A percentile compares a stretch with the other conserved stretches of the same genome.
phyloP scores from a whole-genome alignment of 2,888 invertebrate species.

The Smittia sp. region DNA sequence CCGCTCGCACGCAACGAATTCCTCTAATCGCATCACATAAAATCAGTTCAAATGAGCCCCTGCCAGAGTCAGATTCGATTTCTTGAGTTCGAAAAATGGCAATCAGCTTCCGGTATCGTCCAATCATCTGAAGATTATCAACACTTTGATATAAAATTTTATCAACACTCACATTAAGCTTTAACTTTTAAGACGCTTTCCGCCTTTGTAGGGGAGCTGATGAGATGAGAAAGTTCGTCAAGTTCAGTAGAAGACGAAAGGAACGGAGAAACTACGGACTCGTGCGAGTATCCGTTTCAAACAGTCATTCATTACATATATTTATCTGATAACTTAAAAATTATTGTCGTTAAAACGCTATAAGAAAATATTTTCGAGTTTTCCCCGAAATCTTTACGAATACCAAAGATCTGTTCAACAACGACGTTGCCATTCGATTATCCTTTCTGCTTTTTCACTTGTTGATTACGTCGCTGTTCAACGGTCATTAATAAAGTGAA shows the following conservation, averaged over 20 bases:
- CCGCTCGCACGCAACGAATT: too few relatives aligned
- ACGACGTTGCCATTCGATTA: too few relatives aligned
- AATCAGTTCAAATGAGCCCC: background rate
- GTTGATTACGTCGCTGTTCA: too few relatives aligned
- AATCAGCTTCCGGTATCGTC: too few relatives aligned
- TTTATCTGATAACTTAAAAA: slow-evolving; percentile 31
- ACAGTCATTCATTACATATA: background rate
- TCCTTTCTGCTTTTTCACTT: too few relatives aligned
- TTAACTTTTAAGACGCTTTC: background rate
- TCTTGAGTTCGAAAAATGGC: background rate
- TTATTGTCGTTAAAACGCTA: slow-evolving; percentile 32
- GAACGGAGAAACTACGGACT: background rate
- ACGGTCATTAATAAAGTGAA: too few relatives aligned
- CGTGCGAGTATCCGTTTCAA: background rate
- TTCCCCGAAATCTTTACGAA: too few relatives aligned
- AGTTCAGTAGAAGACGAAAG: background rate
- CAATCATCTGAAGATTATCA: too few relatives aligned
- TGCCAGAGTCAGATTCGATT: background rate
- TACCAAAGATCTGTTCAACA: too few relatives aligned
- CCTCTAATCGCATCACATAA: background rate
- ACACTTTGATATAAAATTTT: background rate
- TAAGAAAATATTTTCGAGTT: background rate
- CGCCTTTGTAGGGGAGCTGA: background rate
- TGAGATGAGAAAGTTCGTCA: background rate
- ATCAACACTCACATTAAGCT: background rate